Base-by-base conservation (phyloP, 2,888 invertebrate genomes). In the Pammene fasciana region DNA sequence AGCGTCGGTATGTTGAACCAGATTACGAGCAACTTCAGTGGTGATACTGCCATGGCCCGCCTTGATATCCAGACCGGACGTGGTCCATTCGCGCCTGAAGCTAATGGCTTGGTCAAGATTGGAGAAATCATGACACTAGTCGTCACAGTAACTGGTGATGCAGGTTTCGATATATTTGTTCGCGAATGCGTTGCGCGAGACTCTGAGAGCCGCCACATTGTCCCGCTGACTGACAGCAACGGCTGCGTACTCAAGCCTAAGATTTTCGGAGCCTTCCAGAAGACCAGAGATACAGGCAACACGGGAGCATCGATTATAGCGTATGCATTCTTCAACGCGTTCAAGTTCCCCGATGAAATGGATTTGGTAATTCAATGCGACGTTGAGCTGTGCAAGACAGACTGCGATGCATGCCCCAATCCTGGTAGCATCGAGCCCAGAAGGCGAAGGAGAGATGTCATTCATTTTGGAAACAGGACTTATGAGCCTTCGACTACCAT, bases 321-420 rank as follows among this genome's bases (percentile, higher is more conserved):
- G 0, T 97, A 94, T 77, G 96, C 97, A 0, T 96, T 93, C 92
- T 96, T 97, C 88, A 96, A 95, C 81, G 96, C 96, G 0, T 96
- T 96, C 86, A 97, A 97, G 86, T 97, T 97, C 92, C 97, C 97
- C 0, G 97, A 97, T 79, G 95, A 96, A 59, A 96, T 96, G 95
- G 97, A 97, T 77, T 88, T 97, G 60, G 95, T 95, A 75, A 94
- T 97, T 70, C 96, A 97, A 82, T 97, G 97, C 78, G 96, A 96
- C 73, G 95, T 97, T 0, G 97, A 97, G 79, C 87, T 97, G 0
- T 97, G 97, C 80, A 97, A 97, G 86, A 95, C 95, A 13, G 95
- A 96, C 75, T 97, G 97, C 78, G 95, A 95, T 70, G 94, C 95
- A 41, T 97, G 97, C 76, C 94, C 95, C 0, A 94, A 94, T 73